Base-by-base conservation (phyloP, 2,888 invertebrate genomes). In the Hemistola chrysoprasaria region DNA sequence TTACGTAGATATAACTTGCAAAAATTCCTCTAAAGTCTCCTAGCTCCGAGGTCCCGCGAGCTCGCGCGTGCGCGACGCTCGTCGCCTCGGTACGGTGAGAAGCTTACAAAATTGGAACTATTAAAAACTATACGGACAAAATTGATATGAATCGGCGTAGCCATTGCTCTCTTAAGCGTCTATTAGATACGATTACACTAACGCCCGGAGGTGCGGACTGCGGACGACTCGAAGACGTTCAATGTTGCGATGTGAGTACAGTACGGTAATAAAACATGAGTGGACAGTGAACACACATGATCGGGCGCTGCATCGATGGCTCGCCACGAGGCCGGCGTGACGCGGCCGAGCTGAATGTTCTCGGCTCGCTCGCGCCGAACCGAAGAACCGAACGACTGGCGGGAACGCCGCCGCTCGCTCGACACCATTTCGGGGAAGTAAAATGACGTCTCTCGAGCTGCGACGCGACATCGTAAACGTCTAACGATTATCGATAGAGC, bases 61-160 rank as follows among this genome's bases (percentile, higher is more conserved):
- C 78, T 76, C 78, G 69, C 65, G 68, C 74, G 70, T 69, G 71
- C 75, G 72, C 74, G 71, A 61, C 58, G 53, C 16, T 65, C 70
- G 65, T 72, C 74, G 64, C 69, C 70, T 74, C 73, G 79, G 78
- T 81, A 80, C 72, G 71, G 71, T 81, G 78, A 85, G 73, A 86
- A 84, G 84, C 82, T 76, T 86, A 85, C 71, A 79, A 44, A 83
- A 82, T 80, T 81, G 86, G 86, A 83, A 81, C 78, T 83, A 85
- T 84, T 79, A 85, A 84, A 71, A 81, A 83, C 83, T 85, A 86
- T 81, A 80, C 79, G 87, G 87, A 87, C 86, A 85, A 82, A 83
- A 80, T 85, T 87, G 87, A 88, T 87, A 87, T 87, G 87, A 87
- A 85, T 83, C 77, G 83, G 82, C 81, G 80, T 76, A 82, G 83